These are phyloP conservation scores for Sula dactylatra DNA, from an alignment of 2,113 vertebrate species.

Conservation along the genomic window DNA sequence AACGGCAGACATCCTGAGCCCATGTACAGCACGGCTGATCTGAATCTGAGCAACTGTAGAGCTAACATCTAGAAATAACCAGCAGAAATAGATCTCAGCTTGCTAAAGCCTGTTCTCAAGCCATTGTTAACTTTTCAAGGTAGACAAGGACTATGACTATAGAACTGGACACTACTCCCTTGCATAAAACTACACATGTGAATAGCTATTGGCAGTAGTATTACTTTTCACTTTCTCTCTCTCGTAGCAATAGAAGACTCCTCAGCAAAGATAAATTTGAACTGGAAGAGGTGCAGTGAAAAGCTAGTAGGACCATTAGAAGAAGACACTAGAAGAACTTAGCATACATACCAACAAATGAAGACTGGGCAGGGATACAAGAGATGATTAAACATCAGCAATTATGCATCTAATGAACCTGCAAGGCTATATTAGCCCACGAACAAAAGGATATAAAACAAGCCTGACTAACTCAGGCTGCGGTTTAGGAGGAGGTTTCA, in stretches of 20 bases:
- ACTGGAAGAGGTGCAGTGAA: not conserved
- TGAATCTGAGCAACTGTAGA: not conserved
- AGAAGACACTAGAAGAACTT: not conserved
- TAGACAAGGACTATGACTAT: not conserved
- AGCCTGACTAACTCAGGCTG: not conserved
- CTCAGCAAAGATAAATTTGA: not conserved
- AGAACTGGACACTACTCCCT: not conserved
- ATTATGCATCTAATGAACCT: constrained; percentile 10
- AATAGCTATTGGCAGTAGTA: not conserved
- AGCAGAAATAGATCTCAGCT: not conserved
- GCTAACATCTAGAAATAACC: not conserved
- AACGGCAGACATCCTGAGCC: not conserved
- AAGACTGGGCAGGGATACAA: not conserved
- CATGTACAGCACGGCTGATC: not conserved
- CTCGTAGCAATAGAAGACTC: not conserved
- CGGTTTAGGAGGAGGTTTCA: not conserved
- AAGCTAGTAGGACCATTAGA: not conserved
- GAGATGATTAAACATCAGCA: not conserved
- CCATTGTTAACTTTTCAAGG: not conserved
- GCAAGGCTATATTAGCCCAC: not conserved
- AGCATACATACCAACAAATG: not conserved
- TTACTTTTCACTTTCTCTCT: not conserved
- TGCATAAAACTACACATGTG: not conserved
- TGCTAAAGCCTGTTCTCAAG: not conserved
- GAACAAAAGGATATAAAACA: constrained; percentile 17